Conservation (phyloP, 2,113 vertebrate genomes). For the Pitta sordida region DNA sequence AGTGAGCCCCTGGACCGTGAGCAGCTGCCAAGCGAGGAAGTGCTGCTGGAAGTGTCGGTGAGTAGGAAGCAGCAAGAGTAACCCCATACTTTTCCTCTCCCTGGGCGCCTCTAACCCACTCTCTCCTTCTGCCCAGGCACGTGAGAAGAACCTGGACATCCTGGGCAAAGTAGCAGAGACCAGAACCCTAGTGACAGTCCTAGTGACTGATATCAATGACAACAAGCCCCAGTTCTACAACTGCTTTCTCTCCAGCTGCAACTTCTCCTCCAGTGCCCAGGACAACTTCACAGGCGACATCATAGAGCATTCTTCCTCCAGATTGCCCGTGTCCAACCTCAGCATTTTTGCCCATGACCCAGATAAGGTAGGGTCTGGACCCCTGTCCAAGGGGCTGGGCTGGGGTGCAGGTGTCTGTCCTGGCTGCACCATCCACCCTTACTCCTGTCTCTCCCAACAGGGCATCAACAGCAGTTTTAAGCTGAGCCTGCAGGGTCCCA, state of each 20-base stretch:
- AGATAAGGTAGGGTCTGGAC: constrained; percentile 80
- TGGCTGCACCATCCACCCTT: neutral
- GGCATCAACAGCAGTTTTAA: constrained; percentile 68
- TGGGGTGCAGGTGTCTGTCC: neutral
- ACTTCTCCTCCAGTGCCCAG: constrained; percentile 22
- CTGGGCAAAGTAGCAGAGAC: neutral
- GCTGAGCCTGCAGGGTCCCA: constrained; percentile 69
- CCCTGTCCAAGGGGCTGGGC: neutral
- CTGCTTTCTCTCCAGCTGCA: constrained; percentile 70
- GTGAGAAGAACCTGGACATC: constrained; percentile 54
- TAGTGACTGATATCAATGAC: constrained; percentile 84
- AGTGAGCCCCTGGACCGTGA: constrained; percentile 78
- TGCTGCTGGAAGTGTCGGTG: constrained; percentile 80
- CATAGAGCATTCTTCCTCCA: constrained; percentile 75
- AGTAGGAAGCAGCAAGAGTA: constrained; percentile 14
- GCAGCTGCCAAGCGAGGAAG: constrained; percentile 53
- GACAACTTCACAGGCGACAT: constrained; percentile 73
- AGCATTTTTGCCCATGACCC: constrained; percentile 77
- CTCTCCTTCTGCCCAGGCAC: constrained; percentile 55
- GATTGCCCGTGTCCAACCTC: constrained; percentile 70
- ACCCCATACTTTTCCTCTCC: neutral
- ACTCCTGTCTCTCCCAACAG: constrained; percentile 55
- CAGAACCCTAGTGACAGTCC: constrained; percentile 69
- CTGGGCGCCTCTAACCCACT: neutral
- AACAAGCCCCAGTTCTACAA: constrained; percentile 83